A percentile compares a stretch with the other conserved stretches of the same genome.
phyloP scores from a whole-genome alignment of 2,888 invertebrate species.

The Hyposoter dolosus region DNA sequence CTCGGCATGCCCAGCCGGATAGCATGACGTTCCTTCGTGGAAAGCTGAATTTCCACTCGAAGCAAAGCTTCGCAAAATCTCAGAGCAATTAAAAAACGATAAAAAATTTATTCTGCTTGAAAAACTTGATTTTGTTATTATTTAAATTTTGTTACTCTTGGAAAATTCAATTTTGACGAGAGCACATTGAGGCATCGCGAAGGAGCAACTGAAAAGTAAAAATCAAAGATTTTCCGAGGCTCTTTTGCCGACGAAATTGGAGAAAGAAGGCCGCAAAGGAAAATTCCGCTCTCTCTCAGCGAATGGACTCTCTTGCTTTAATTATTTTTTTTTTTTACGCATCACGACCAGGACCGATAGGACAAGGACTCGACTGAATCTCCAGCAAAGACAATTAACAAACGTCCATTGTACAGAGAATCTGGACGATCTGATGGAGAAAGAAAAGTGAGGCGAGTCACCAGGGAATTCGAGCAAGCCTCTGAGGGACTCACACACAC shows the following conservation, averaged over 20 bases:
- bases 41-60: conserved; percentile 42
- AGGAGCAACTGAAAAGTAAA: background rate
- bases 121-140: background rate
- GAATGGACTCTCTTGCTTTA: conserved; percentile 36
- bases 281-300: background rate
- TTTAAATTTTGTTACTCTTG: background rate
- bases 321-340: conserved; percentile 37
- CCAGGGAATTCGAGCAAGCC: conserved; percentile 14
- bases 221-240: background rate
- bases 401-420: conserved; percentile 47
- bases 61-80: background rate
- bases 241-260: background rate
- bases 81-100: background rate
- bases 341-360: conserved; percentile 8
- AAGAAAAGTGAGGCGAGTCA: conserved; percentile 7
- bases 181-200: background rate
- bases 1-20: conserved; percentile 39
- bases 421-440: conserved; percentile 8
- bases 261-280: background rate
- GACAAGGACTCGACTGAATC: conserved; percentile 54
- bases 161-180: background rate
- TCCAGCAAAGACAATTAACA: conserved; percentile 60
- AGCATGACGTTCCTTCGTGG: conserved; percentile 38
- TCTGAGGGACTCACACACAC: background rate
- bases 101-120: background rate